Evolutionary conservation across 2,113 vertebrate genomes (phyloP), one percentile per base, ranked within the genome.

Genomic region (Scomber japonicus): DNA sequence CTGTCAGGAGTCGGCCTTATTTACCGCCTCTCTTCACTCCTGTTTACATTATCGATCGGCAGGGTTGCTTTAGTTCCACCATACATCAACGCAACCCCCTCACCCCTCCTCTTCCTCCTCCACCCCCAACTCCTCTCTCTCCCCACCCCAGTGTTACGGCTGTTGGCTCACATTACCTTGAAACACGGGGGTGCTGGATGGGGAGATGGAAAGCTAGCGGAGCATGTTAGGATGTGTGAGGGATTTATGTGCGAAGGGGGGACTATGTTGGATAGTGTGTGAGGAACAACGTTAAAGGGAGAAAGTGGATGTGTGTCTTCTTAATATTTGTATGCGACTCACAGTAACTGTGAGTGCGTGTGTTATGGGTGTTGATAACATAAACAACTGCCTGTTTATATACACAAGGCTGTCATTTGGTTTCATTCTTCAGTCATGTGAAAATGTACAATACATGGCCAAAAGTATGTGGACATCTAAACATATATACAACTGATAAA

Each of bases 31-130:
- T 92, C 91, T 94, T 89, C 73, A 76, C 91, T 91, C 91, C 88
- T 94, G 93, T 94, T 95, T 95, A 95, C 94, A 94, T 94, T 94
- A 95, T 95, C 90, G 94, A 95, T 95, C 88, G 89, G 90, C 88
- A 88, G 82, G 90, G 91, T 93, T 92, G 90, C 92, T 93, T 95
- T 95, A 95, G 92, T 94, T 91, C 85, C 82, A 88, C 92, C 88
- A 94, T 94, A 92, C 92, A 94, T 95, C 93, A 94, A 90, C 90
- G 78, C 12, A 27, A 66, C 71, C 85, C 73, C 64, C 30, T 27
- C 53, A 49, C n/a, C 44, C 31, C 7, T 9, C 13, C 31, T 17
- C 21, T 15, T 44, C 45, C 48, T 40, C 49, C 67, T 49, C 66
- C n/a, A 27, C 9, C 74, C n/a, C 63, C 55, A 31, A 70, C 48